A percentile compares a stretch with the other conserved stretches of the same genome.
phyloP scores from a whole-genome alignment of 2,888 invertebrate genomes.

The Dendrolimus houi region DNA sequence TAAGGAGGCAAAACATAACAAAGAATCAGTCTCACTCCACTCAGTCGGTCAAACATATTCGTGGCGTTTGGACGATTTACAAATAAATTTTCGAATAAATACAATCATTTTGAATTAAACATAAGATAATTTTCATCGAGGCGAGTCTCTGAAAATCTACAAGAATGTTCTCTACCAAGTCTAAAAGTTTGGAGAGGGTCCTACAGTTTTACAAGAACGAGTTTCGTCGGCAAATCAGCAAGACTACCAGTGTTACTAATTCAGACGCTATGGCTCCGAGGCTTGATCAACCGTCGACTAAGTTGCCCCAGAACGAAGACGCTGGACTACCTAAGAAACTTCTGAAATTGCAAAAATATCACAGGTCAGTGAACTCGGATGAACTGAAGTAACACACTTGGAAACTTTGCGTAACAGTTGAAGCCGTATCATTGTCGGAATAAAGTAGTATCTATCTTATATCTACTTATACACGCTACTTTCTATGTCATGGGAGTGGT shows the following conservation, averaged over 20 bases:
- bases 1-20: conserved; percentile 65
- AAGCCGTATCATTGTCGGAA: conserved; percentile 18
- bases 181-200: conserved; percentile 50
- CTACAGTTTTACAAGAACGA: conserved; percentile 61
- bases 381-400: conserved; percentile 21
- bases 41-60: conserved; percentile 46
- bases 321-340: conserved; percentile 57
- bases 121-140: conserved; percentile 6
- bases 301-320: conserved; percentile 50
- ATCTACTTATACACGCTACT: background rate
- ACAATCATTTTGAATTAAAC: conserved; percentile 25
- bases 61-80: conserved; percentile 36
- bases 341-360: conserved; percentile 73
- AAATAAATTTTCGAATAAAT: conserved; percentile 11
- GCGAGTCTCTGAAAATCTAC: conserved; percentile 1
- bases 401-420: conserved; percentile 40
- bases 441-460: background rate
- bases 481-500: background rate
- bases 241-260: conserved; percentile 77
- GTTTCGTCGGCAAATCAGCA: conserved; percentile 73
- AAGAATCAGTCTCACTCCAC: conserved; percentile 40
- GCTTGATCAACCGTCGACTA: conserved; percentile 50
- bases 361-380: conserved; percentile 72
- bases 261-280: conserved; percentile 76
- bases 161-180: conserved; percentile 58